These are phyloP conservation scores for Agrotis segetum DNA, from an alignment of 2,888 invertebrate genomes.

Conservation along the genomic window DNA sequence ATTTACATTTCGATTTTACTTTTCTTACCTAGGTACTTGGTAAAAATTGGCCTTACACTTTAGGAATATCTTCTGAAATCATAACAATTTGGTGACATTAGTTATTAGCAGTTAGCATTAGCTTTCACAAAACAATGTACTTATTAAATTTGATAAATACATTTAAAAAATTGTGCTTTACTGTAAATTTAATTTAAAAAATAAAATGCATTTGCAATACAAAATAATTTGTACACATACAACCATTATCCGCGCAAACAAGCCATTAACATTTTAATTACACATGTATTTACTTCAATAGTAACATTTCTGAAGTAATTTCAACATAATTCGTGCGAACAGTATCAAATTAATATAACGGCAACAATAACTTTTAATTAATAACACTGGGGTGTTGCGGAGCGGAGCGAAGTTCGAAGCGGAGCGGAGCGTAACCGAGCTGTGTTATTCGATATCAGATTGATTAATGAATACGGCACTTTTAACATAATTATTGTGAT, in stretches of 20 bases:
- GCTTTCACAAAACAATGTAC: not conserved
- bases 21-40: not conserved
- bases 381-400: conserved; percentile 28
- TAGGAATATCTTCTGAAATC: conserved; percentile 2
- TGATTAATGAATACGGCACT: conserved; percentile 47
- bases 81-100: not conserved
- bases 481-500: conserved; percentile 30
- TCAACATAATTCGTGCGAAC: conserved; percentile 51
- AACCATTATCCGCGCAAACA: conserved; percentile 40
- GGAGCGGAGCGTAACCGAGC: conserved; percentile 8
- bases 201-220: not conserved
- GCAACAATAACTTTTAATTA: conserved; percentile 62
- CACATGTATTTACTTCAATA: conserved; percentile 44
- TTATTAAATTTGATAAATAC: not conserved
- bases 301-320: conserved; percentile 52
- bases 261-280: conserved; percentile 54
- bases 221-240: conserved; percentile 20
- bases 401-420: conserved; percentile 3
- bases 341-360: conserved; percentile 58
- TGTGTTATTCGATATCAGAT: conserved; percentile 38
- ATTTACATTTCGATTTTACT: not conserved
- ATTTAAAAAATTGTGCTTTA: not conserved
- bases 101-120: not conserved
- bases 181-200: not conserved
- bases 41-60: not conserved